These are phyloP conservation scores for Planiliza haematocheilus DNA, from an alignment of 2,113 vertebrate genomes.

Conservation along the genomic window DNA sequence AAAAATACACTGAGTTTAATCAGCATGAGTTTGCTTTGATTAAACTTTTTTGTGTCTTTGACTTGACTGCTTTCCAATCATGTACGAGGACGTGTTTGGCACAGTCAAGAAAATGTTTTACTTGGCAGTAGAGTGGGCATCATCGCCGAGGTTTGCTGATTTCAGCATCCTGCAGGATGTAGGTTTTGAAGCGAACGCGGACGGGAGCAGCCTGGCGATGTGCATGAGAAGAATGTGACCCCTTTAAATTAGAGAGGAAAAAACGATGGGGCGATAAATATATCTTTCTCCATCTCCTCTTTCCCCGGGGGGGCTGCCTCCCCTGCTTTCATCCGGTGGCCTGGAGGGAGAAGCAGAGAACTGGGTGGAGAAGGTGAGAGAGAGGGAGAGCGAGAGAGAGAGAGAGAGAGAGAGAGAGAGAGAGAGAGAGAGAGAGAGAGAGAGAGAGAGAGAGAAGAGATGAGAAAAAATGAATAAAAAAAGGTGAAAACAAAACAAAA, in stretches of 20 bases:
- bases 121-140: slow-evolving; percentile 7
- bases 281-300: slow-evolving; percentile 66
- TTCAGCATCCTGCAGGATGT: slow-evolving; percentile 34
- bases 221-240: slow-evolving; percentile 26
- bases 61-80: slow-evolving; percentile 5
- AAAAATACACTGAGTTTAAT: too few relatives aligned
- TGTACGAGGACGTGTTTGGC: neutral
- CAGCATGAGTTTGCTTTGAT: neutral
- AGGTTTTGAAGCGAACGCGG: slow-evolving; percentile 1
- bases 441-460: neutral
- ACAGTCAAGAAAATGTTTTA: slow-evolving; percentile 6
- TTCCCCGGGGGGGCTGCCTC: slow-evolving; percentile 54
- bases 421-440: slow-evolving; percentile 22
- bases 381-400: slow-evolving; percentile 5
- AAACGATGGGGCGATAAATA: slow-evolving; percentile 62
- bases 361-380: slow-evolving; percentile 24
- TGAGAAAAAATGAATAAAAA: slow-evolving; percentile 26
- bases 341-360: slow-evolving; percentile 24
- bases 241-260: slow-evolving; percentile 48
- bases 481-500: neutral
- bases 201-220: neutral
- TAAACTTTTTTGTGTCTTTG: neutral
- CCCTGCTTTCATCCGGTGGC: slow-evolving; percentile 70
- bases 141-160: slow-evolving; percentile 31
- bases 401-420: neutral